Evolutionary conservation across 2,113 vertebrate genomes (phyloP), one percentile per base, ranked within the genome.

Genomic region (Genyomyrus donnyi): DNA sequence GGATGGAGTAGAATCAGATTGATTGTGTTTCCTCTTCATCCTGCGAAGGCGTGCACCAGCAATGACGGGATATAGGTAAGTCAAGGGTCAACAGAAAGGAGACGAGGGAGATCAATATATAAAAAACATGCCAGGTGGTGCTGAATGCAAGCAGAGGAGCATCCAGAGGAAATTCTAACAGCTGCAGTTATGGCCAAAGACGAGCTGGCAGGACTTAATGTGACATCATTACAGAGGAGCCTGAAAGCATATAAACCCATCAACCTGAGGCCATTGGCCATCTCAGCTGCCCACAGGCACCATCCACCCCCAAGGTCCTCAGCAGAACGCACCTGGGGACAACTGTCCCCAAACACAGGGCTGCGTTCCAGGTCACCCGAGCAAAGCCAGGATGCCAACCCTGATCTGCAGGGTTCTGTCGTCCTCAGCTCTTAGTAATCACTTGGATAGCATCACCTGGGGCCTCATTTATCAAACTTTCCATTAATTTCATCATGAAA

Each of bases 21-120:
- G 85, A 87, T 56, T 87, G 48, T 3, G n/a, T 53, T 56, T 87
- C 31, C 85, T 39, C 15, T 56, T 87, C 85, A 87, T 87, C 85
- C 50, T 6, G 17, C 11, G 7, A 87, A 87, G 50, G 85, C 53
- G 85, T 87, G 85, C 85, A 87, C 27, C 50, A 56, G 15, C 85
- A 87, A 53, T 7, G n/a, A 52, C 13, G 19, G 85, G 31, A 52
- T n/a, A 87, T 19, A 87, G 31, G 53, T 87, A 87, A 87, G 56
- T 87, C 46, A 87, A 35, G 50, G 27, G 85, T 87, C 85, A 53
- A 87, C 50, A 35, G 31, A 87, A 53, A n/a, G 50, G 6, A 87
- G 27, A 31, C 27, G 17, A 53, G 31, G 46, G 35, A 87, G 85
- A 53, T 87, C 85, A 39, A 87, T 87, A 56, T 8, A 27, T 53